Conservation (phyloP, 2,797 vertebrate genomes). For the Mallotus villosus region DNA sequence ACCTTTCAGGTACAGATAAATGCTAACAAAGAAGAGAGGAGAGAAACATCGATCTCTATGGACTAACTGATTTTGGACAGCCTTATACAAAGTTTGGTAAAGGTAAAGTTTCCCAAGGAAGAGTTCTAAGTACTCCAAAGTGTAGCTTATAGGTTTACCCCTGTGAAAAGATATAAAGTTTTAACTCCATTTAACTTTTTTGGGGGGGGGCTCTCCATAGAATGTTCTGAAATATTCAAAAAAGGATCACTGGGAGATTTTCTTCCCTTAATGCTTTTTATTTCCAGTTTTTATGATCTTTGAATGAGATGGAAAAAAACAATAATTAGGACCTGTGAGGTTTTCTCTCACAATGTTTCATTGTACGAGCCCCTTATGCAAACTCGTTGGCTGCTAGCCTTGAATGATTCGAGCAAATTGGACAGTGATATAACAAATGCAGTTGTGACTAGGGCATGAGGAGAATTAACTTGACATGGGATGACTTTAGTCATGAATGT, state of each 20-base stretch:
- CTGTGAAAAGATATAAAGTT: no score
- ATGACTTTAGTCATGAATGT: neutral
- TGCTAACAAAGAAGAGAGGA: constrained; percentile 56
- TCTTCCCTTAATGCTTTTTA: constrained; percentile 46
- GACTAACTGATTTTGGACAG: constrained; percentile 64
- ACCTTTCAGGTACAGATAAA: constrained; percentile 61
- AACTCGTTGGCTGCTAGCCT: neutral
- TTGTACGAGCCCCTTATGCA: neutral
- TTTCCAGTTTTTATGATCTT: constrained; percentile 58
- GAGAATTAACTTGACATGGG: neutral
- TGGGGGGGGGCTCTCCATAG: constrained; percentile 49
- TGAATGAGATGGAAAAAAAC: constrained; percentile 33
- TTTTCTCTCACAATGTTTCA: neutral
- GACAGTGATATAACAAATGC: neutral
- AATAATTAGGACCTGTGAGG: constrained; percentile 33
- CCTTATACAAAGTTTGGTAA: constrained; percentile 62
- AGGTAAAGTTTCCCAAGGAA: constrained; percentile 51
- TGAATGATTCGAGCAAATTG: neutral
- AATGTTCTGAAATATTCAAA: constrained; percentile 70
- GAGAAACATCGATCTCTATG: constrained; percentile 58
- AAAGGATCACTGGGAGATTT: constrained; percentile 59
- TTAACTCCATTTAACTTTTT: constrained; percentile 30
- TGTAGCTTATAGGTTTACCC: no score
- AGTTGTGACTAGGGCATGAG: neutral
- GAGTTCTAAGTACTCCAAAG: no score